Conservation (phyloP, 2,113 vertebrate species). For the Tachuris rubrigastra region DNA sequence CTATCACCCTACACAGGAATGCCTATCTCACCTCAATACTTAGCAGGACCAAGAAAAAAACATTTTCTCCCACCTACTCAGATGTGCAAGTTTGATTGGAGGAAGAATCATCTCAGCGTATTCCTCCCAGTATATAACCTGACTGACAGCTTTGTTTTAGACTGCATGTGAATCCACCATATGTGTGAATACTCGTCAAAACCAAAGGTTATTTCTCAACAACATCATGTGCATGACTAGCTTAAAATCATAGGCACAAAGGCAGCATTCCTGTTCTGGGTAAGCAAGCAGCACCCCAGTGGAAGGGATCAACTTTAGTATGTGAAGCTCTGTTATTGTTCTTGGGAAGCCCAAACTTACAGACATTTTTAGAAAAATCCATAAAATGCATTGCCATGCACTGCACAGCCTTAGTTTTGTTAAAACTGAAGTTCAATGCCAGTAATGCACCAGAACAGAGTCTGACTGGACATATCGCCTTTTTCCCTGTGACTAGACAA, state of each 20-base stretch:
- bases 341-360: background rate
- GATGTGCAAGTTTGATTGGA: background rate
- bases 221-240: background rate
- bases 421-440: background rate
- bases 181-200: background rate
- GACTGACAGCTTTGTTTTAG: background rate
- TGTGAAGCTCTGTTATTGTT: background rate
- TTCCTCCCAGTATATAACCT: background rate
- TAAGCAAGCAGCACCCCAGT: background rate
- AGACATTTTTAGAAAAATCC: background rate
- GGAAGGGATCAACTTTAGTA: background rate
- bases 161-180: background rate
- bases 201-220: background rate
- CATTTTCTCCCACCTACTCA: background rate
- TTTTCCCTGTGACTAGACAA: background rate
- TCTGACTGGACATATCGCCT: background rate
- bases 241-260: background rate
- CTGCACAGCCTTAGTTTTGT: background rate
- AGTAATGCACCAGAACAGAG: background rate
- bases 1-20: background rate
- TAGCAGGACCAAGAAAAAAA: background rate
- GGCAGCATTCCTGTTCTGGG: background rate
- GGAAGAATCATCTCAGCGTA: background rate
- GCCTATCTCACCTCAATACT: background rate
- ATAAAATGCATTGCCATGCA: background rate